Evolutionary conservation across 1,140 invertebrate species (phyloP).

Genomic region (Zaprionus africanus): DNA sequence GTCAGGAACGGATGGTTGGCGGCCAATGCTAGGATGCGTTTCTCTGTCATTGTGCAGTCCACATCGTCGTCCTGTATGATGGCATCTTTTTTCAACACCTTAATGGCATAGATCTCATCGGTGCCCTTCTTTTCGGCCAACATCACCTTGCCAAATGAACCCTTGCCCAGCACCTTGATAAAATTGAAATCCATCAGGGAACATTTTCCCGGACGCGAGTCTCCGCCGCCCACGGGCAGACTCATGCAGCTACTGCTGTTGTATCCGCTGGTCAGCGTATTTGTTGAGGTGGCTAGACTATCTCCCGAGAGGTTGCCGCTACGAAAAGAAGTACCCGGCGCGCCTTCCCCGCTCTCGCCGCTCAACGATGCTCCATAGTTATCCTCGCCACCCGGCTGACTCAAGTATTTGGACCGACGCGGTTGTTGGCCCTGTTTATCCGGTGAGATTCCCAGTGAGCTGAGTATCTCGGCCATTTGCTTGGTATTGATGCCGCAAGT

Average conservation of each 20-base stretch:
- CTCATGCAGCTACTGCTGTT: conserved; percentile 74
- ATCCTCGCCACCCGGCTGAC: conserved; percentile 85
- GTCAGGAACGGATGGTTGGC: conserved; percentile 99
- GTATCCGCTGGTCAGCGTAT: conserved; percentile 72
- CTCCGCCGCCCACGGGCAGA: conserved; percentile 59
- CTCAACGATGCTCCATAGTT: conserved; percentile 83
- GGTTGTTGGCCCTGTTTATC: conserved; percentile 91
- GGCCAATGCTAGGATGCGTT: conserved; percentile 97
- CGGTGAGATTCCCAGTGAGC: conserved; percentile 95
- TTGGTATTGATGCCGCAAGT: conserved; percentile 99
- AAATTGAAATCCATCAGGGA: conserved; percentile 95
- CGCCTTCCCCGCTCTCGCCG: conserved; percentile 56
- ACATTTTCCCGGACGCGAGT: conserved; percentile 87
- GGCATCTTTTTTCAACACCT: conserved; percentile 99
- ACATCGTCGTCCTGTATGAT: conserved; percentile 99
- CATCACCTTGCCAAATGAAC: conserved; percentile 99
- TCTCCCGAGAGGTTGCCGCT: conserved; percentile 67
- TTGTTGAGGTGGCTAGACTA: conserved; percentile 65
- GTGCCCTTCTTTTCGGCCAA: conserved; percentile 96
- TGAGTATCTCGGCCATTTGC: conserved; percentile 96
- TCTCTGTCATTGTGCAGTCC: conserved; percentile 99
- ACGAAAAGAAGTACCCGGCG: conserved; percentile 71
- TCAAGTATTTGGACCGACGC: conserved; percentile 88
- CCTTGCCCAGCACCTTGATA: conserved; percentile 99
- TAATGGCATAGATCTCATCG: conserved; percentile 99